These are phyloP conservation scores for Lordiphosa mommai DNA, from an alignment of 1,140 invertebrate species.

Conservation along the genomic window DNA sequence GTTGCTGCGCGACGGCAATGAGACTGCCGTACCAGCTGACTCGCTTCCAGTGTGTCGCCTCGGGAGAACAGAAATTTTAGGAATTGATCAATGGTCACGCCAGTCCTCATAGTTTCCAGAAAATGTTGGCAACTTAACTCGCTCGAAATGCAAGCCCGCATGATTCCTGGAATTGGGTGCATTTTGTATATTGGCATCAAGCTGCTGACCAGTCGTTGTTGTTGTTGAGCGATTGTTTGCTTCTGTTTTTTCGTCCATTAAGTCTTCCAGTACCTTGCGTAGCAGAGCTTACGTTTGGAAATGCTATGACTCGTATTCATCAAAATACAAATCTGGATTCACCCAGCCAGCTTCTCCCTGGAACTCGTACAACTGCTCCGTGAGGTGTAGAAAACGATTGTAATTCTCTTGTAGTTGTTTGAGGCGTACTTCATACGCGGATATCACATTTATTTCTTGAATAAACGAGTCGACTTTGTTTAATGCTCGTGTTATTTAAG, in stretches of 20 bases:
- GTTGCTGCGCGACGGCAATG: neutral
- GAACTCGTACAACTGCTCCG: neutral
- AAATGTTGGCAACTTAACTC: neutral
- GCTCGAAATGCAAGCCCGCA: conserved; percentile 1
- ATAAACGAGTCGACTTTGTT: neutral
- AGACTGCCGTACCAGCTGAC: neutral
- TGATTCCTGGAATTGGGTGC: neutral
- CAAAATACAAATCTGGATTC: neutral
- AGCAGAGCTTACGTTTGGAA: neutral
- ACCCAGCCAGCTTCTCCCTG: neutral
- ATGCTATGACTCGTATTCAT: neutral
- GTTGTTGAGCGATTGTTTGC: neutral
- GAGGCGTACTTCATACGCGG: neutral
- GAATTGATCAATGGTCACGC: neutral
- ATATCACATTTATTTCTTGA: neutral
- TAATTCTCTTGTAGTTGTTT: neutral
- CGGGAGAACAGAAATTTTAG: neutral
- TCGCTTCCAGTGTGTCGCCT: too few relatives aligned
- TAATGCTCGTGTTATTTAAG: neutral
- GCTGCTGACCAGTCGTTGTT: too few relatives aligned
- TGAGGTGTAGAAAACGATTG: neutral
- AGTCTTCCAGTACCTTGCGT: neutral
- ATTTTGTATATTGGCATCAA: neutral
- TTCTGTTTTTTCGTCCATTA: neutral
- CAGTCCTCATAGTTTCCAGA: neutral